A percentile compares a stretch with the other conserved stretches of the same genome.
phyloP scores from a whole-genome alignment of 2,888 invertebrate genomes.

The Pelosia muscerda region DNA sequence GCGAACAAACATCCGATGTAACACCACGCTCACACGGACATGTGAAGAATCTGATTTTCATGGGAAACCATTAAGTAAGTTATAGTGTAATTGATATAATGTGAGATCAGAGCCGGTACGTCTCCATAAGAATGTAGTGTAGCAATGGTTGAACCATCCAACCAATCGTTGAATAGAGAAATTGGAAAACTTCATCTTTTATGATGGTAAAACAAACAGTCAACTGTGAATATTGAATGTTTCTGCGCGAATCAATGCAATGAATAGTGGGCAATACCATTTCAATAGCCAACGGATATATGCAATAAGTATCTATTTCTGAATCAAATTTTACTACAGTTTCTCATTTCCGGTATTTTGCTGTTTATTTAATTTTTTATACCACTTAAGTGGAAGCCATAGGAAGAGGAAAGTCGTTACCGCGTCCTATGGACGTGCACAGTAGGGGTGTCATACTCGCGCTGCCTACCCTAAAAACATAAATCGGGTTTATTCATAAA shows the following conservation, averaged over 20 bases:
- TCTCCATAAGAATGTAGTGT: background rate
- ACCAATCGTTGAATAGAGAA: background rate
- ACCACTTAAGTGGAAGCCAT: too few species aligned
- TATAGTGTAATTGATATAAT: background rate
- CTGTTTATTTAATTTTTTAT: too few species aligned
- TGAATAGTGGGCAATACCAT: background rate
- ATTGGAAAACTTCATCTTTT: slow-evolving; percentile 3
- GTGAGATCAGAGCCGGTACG: background rate
- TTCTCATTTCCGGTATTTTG: background rate
- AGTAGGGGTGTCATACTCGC: too few species aligned
- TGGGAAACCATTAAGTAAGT: background rate
- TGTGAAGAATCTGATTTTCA: background rate
- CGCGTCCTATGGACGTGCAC: too few species aligned
- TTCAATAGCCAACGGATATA: background rate
- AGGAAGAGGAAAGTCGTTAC: too few species aligned
- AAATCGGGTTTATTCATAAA: background rate
- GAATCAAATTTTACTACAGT: background rate
- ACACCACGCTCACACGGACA: background rate
- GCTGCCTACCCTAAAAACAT: too few species aligned
- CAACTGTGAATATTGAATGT: background rate
- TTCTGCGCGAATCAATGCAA: background rate
- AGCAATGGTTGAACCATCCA: background rate
- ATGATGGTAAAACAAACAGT: background rate
- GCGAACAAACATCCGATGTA: background rate
- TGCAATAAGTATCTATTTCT: background rate